Evolutionary conservation across 2,888 invertebrate genomes (phyloP).

Genomic region (Trachelus tabidus): DNA sequence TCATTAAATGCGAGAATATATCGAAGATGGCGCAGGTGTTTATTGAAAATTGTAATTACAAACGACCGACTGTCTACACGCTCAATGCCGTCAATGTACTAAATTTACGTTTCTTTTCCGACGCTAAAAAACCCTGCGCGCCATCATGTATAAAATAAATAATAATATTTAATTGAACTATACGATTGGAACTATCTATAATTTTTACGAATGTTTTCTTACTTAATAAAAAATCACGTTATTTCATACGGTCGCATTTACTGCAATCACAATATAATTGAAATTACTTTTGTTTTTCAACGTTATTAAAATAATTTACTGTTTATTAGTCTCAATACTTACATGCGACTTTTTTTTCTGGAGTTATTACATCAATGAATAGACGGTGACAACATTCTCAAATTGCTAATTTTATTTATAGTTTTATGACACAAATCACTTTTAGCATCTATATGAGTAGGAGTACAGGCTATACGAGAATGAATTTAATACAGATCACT

Average conservation of each 20-base stretch:
- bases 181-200: background rate
- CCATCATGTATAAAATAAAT: constrained; percentile 12
- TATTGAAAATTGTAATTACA: constrained; percentile 45
- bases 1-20: constrained; percentile 49
- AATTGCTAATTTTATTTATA: constrained; percentile 66
- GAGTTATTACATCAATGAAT: background rate
- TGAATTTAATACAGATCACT: constrained; percentile 67
- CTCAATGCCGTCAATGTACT: constrained; percentile 52
- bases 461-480: constrained; percentile 66
- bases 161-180: background rate
- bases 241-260: background rate
- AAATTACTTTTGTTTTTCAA: background rate
- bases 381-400: constrained; percentile 54
- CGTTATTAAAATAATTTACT: background rate
- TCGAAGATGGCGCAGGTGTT: constrained; percentile 45
- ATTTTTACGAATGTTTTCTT: background rate
- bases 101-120: constrained; percentile 50
- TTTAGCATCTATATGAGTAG: constrained; percentile 66
- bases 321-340: background rate
- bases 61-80: constrained; percentile 51
- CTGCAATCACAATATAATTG: background rate
- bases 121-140: constrained; percentile 10
- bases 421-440: constrained; percentile 66
- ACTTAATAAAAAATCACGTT: background rate
- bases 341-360: background rate